These are phyloP conservation scores for Argyrosomus japonicus DNA, from an alignment of 2,113 vertebrate species.

Conservation along the genomic window DNA sequence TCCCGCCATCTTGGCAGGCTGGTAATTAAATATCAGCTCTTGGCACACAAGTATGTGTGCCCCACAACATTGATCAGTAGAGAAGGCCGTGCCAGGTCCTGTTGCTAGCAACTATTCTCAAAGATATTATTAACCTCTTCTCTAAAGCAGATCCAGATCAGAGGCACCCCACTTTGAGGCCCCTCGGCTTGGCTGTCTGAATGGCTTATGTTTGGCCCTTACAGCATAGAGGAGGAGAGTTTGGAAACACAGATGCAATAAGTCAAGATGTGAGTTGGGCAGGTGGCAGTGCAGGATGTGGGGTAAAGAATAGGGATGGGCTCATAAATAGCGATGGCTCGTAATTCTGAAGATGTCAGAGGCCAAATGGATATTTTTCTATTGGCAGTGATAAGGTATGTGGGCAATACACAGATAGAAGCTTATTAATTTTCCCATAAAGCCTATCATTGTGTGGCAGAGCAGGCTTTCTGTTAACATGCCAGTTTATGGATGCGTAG, in stretches of 20 bases:
- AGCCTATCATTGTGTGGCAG: slow-evolving; percentile 71
- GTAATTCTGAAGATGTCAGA: slow-evolving; percentile 73
- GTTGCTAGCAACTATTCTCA: slow-evolving; percentile 53
- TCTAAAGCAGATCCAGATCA: slow-evolving; percentile 61
- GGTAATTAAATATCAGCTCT: slow-evolving; percentile 77
- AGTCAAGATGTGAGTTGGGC: slow-evolving; percentile 31
- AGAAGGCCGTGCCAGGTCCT: slow-evolving; percentile 51
- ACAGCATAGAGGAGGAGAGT: slow-evolving; percentile 1
- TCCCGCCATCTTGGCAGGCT: slow-evolving; percentile 65
- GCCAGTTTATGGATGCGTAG: slow-evolving; percentile 60
- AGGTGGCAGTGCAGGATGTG: slow-evolving; percentile 21
- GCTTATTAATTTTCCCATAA: slow-evolving; percentile 75
- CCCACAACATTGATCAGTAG: slow-evolving; percentile 52
- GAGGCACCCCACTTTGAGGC: slow-evolving; percentile 37
- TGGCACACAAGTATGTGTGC: slow-evolving; percentile 62
- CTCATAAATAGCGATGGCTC: slow-evolving; percentile 69
- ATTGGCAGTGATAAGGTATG: slow-evolving; percentile 67
- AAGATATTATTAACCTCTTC: slow-evolving; percentile 74
- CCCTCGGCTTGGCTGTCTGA: slow-evolving; percentile 45
- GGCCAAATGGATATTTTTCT: slow-evolving; percentile 73
- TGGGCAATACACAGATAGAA: slow-evolving; percentile 61
- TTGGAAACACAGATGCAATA: slow-evolving; percentile 29
- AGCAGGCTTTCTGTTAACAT: slow-evolving; percentile 70
- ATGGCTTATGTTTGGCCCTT: slow-evolving; percentile 37
- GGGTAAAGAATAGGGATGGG: slow-evolving; percentile 43